These are phyloP conservation scores for Hyperopisus bebe DNA, from an alignment of 2,113 vertebrate species.

Conservation along the genomic window DNA sequence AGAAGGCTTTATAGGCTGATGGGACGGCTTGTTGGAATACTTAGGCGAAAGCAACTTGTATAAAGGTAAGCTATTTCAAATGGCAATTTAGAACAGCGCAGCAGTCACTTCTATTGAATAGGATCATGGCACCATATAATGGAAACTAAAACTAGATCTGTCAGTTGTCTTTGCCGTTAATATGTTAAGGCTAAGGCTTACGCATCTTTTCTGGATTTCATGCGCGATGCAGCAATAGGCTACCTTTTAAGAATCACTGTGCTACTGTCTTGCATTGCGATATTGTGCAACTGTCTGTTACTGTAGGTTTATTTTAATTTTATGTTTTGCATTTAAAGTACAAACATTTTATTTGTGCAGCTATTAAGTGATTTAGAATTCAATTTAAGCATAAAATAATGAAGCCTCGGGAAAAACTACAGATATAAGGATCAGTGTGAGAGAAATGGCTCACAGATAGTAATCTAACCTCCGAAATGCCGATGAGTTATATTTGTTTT, in stretches of 20 bases:
- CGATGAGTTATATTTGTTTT: background rate
- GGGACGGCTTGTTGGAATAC: slow-evolving; percentile 24
- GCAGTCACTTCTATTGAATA: background rate
- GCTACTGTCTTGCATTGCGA: background rate
- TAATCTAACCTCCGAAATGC: background rate
- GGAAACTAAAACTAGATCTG: background rate
- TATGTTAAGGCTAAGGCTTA: background rate
- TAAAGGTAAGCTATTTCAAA: slow-evolving; percentile 29
- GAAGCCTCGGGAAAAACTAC: background rate
- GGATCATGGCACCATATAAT: background rate
- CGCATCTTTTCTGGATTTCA: background rate
- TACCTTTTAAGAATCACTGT: background rate
- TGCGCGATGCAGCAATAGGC: background rate
- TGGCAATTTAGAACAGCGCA: background rate
- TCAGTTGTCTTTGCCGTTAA: background rate
- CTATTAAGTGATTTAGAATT: background rate
- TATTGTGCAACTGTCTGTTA: background rate
- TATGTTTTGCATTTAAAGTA: background rate
- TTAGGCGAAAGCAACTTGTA: slow-evolving; percentile 15
- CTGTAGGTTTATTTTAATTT: background rate
- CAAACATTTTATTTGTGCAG: background rate
- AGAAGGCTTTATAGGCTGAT: slow-evolving; percentile 25
- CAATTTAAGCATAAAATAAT: background rate
- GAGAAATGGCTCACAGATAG: background rate
- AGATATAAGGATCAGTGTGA: background rate